A percentile compares a stretch with the other conserved stretches of the same genome.
phyloP scores from a whole-genome alignment of 2,888 invertebrate genomes.

The Podotricha telesiphe region DNA sequence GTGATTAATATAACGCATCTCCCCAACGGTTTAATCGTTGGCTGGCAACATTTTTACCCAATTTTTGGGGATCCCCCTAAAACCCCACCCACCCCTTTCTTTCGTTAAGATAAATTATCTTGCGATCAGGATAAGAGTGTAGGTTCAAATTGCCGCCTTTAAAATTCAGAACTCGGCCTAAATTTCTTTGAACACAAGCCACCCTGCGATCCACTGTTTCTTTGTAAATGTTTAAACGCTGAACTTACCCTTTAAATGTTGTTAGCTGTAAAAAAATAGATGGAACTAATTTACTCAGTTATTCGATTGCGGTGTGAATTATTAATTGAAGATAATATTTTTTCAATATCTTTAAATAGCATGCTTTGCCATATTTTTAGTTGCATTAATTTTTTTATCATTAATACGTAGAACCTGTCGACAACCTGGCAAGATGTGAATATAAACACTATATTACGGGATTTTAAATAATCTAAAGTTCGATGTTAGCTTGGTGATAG shows the following conservation, averaged over 20 bases:
- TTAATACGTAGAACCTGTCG: too few species aligned
- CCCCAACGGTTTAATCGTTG: slow-evolving; percentile 83
- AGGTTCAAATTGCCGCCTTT: slow-evolving; percentile 83
- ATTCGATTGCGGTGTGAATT: slow-evolving; percentile 20
- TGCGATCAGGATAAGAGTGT: slow-evolving; percentile 83
- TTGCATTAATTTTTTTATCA: too few species aligned
- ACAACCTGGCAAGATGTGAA: too few species aligned
- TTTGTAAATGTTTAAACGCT: slow-evolving; percentile 44
- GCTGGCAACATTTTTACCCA: slow-evolving; percentile 84
- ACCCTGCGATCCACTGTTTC: slow-evolving; percentile 57
- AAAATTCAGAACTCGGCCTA: slow-evolving; percentile 79
- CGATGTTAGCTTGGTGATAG: too few species aligned
- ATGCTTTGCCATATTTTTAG: neutral
- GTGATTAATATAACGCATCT: slow-evolving; percentile 84
- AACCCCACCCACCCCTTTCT: slow-evolving; percentile 78
- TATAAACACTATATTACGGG: too few species aligned
- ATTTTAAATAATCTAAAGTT: too few species aligned
- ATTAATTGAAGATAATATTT: neutral
- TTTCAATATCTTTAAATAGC: neutral
- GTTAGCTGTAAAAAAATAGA: slow-evolving; percentile 34
- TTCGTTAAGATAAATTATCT: slow-evolving; percentile 84
- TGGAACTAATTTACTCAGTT: slow-evolving; percentile 22
- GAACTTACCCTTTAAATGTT: slow-evolving; percentile 43
- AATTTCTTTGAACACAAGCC: slow-evolving; percentile 64
- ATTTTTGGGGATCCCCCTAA: slow-evolving; percentile 74